phyloP scores from a whole-genome alignment of 1,140 invertebrate genomes.

The Diabrotica virgifera region DNA sequence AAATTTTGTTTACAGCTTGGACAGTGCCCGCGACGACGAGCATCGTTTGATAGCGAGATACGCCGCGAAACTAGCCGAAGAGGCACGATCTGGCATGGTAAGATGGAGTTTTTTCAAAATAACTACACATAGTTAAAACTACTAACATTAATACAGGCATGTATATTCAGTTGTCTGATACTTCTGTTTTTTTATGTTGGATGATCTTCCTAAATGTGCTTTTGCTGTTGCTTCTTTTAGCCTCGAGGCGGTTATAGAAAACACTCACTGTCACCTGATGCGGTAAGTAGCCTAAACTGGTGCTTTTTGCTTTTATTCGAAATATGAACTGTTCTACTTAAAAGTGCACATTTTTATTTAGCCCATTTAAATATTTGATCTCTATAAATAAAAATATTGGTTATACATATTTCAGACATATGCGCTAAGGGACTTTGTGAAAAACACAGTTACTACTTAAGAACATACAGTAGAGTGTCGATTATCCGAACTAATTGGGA shows the following conservation, averaged over 20 bases:
- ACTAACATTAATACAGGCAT: not conserved
- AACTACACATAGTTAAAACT: not conserved
- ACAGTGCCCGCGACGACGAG: slow-evolving; percentile 80
- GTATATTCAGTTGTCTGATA: not conserved
- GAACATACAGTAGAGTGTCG: no score
- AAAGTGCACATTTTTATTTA: no score
- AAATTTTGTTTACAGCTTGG: slow-evolving; percentile 50
- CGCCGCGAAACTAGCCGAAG: slow-evolving; percentile 88
- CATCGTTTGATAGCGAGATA: slow-evolving; percentile 95
- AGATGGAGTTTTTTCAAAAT: slow-evolving; percentile 46
- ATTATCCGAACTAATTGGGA: no score
- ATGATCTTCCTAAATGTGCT: slow-evolving; percentile 44
- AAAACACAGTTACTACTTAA: no score
- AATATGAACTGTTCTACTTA: no score
- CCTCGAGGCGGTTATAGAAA: slow-evolving; percentile 53
- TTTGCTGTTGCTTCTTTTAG: slow-evolving; percentile 49
- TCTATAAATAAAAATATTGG: no score
- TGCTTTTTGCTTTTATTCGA: not conserved
- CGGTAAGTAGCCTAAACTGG: slow-evolving; percentile 46
- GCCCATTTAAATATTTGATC: no score
- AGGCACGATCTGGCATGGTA: slow-evolving; percentile 76
- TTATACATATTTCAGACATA: no score
- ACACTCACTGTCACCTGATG: slow-evolving; percentile 56
- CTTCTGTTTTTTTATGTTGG: slow-evolving; percentile 33
- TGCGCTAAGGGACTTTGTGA: no score